Percentiles rank a stretch among this genome's conserved stretches.
Evolutionary conservation across 2,888 invertebrate genomes (phyloP).

Genomic region (Metellina segmentata): DNA sequence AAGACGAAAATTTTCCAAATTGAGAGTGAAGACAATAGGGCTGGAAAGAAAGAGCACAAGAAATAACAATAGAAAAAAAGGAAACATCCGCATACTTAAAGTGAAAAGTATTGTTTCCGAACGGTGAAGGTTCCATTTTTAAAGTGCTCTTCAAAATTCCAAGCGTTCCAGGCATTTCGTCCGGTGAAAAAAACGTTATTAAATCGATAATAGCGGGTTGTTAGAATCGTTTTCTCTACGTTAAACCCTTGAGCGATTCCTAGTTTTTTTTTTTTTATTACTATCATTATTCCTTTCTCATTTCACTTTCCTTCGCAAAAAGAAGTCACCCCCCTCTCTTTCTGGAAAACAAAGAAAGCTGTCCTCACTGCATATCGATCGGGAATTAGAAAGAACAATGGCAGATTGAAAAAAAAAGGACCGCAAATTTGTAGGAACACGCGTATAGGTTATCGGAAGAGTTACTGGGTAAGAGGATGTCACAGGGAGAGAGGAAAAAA

Average conservation of each 20-base stretch:
- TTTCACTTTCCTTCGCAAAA: neutral
- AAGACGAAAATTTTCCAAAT: constrained; percentile 56
- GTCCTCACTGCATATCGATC: constrained; percentile 38
- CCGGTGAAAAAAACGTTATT: constrained; percentile 68
- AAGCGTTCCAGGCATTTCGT: constrained; percentile 30
- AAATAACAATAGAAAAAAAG: constrained; percentile 28
- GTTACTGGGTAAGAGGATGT: constrained; percentile 14
- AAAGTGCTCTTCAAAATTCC: constrained; percentile 57
- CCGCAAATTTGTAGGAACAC: constrained; percentile 42
- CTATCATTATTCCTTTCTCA: neutral
- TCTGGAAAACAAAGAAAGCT: constrained; percentile 3
- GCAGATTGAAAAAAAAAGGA: constrained; percentile 13
- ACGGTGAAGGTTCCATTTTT: constrained; percentile 31
- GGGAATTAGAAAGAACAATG: constrained; percentile 42
- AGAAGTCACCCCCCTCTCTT: neutral
- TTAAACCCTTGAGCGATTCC: constrained; percentile 72
- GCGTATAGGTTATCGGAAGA: constrained; percentile 47
- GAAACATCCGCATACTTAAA: constrained; percentile 47
- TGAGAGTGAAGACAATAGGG: constrained; percentile 28
- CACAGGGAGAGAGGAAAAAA: constrained; percentile 17
- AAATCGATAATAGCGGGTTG: constrained; percentile 75
- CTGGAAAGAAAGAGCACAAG: neutral
- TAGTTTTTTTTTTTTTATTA: constrained; percentile 16
- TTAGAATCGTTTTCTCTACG: constrained; percentile 74
- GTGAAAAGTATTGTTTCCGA: constrained; percentile 67